Base-by-base conservation (phyloP, 1,140 invertebrate species). In the Euglossa dilemma region DNA sequence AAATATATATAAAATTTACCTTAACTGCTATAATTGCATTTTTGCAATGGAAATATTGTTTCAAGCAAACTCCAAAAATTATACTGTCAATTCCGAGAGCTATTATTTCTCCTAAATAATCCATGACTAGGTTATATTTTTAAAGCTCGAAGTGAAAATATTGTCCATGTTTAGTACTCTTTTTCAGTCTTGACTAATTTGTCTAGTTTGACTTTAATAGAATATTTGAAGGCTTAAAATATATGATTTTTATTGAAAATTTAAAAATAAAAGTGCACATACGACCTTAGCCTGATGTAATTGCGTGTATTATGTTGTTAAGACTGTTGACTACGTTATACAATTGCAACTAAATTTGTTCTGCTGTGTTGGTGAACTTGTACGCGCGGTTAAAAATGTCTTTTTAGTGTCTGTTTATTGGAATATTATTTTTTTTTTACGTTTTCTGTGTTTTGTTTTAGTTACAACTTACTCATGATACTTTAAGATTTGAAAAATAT, bases 61-160 rank as follows among this genome's bases (percentile, higher is more conserved):
- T 96, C 12, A 96, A 93, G 89, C 97, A 97, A 52, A 97, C 94
- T 9, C 95, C 96, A 71, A 97, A 95, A 85, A 97, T 96, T 56
- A 97, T 88, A 16, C 96, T 94, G 91, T 97, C 97, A 69, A 97
- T 94, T 59, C 96, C 96, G n/a, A 97, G 93, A 18, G 96, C 95
- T 79, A 97, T 93, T 56, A 95, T 93, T 95, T 97, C 97, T 16
- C 95, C 95, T 61, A 95, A 86, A 90, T 95, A 95, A 85, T 95
- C 95, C 95, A 95, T 95, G 52, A 75, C 87, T 87, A 91, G 75
- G 90, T 92, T 90, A 91, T 43, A 43, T 78, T 83, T 87, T 86
- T 71, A 61, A 75, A 80, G 52, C 47, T 25, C 36, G 16, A 70
- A 76, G 72, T 52, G 16, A 56, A 85, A 52, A 56, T 50, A 69